Base-by-base conservation (phyloP, 2,113 vertebrate genomes). In the Pelusios castaneus region DNA sequence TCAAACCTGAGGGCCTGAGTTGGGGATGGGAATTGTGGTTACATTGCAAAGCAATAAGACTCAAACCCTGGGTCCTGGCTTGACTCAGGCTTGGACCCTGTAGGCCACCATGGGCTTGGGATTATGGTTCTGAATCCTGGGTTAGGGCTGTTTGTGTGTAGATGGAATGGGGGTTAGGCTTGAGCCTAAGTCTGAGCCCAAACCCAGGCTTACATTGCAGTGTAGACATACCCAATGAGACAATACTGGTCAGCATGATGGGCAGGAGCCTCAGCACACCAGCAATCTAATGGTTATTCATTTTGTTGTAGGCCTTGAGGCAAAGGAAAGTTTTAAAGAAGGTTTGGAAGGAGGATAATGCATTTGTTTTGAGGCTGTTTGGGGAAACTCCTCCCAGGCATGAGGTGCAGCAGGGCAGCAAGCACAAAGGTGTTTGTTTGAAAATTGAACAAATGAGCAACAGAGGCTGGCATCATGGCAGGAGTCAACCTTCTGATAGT, bases 281-380 rank as follows among this genome's bases (percentile, higher is more conserved):
- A 38, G 27, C 54, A 5, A 2, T 0, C 5, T 56, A 27, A 52
- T 16, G 6, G 54, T 55, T 55, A 9, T 5, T 14, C 3, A 0
- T 31, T 38, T 49, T 63, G 9, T 31, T 63, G 60, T 52, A n/a
- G 17, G 29, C 29, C 7, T n/a, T 14, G 10, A 54, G 54, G 4
- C 1, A 8, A 31, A 27, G 19, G 1, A 31, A 54, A 13, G 10
- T 43, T 87, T 73, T 8, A 31, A 4, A 49, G 34, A 56, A 17
- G 54, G 80, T 29, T 56, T 21, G 41, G 63, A 70, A 29, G 27
- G 31, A 49, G 25, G 14, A 38, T 41, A 29, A 38, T 67, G 34
- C 8, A n/a, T 43, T 85, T 24, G 31, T 80, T 80, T 13, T 43
- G n/a, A 38, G 9, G 27, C 6, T 54, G 63, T 52, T 31, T 54